Conservation (phyloP, 2,888 invertebrate species). For the Cephalotes varians region DNA sequence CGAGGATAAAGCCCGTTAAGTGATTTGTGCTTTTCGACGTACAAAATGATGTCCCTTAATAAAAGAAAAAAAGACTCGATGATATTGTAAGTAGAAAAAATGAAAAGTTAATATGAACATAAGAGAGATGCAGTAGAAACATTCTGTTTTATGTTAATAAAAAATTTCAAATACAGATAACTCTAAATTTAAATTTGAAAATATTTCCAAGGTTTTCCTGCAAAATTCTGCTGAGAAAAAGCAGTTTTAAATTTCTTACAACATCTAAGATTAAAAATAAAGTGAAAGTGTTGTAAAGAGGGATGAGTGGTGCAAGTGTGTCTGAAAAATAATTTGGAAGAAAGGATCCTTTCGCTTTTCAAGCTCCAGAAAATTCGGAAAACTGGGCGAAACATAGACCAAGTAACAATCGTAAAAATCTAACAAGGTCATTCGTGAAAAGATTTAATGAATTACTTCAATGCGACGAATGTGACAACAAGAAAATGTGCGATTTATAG, state of each 20-base stretch:
- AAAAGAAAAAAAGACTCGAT: not conserved
- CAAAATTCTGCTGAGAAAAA: not conserved
- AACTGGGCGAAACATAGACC: not conserved
- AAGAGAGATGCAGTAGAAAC: not conserved
- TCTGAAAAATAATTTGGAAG: not conserved
- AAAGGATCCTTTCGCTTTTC: not conserved
- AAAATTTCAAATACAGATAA: not conserved
- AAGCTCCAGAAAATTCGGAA: not conserved
- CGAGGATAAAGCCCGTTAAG: not conserved
- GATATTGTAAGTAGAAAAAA: not conserved
- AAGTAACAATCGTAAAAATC: not conserved
- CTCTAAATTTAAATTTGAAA: not conserved
- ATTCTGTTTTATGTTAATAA: not conserved
- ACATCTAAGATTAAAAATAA: not conserved
- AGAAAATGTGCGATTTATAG: not conserved
- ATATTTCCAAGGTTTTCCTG: not conserved
- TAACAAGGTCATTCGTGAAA: not conserved
- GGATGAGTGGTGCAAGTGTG: not conserved
- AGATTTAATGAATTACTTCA: not conserved
- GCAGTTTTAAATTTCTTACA: not conserved
- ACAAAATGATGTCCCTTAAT: not conserved
- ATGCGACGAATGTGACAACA: not conserved
- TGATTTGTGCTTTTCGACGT: not conserved
- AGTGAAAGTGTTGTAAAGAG: not conserved
- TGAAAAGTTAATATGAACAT: not conserved